Percentiles rank a stretch among this genome's conserved stretches.
Evolutionary conservation across 2,113 vertebrate genomes (phyloP).

Genomic region (Pimephales promelas): DNA sequence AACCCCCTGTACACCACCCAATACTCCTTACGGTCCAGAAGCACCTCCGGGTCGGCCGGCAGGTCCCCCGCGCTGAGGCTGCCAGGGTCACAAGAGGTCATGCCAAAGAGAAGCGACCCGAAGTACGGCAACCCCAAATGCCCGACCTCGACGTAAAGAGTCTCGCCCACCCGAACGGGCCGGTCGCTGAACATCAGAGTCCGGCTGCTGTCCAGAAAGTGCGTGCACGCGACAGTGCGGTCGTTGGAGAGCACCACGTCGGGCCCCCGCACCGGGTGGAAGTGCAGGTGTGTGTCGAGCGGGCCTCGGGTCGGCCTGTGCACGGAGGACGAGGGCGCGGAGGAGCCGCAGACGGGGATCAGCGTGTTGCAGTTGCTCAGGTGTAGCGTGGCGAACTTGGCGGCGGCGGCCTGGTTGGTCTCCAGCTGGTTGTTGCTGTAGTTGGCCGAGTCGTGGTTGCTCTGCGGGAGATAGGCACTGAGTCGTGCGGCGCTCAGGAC

Average conservation of each 20-base stretch:
- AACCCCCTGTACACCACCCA: conserved; percentile 94
- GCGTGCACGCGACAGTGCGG: conserved; percentile 87
- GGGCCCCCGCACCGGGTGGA: conserved; percentile 88
- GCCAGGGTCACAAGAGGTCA: conserved; percentile 95
- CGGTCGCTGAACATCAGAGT: conserved; percentile 94
- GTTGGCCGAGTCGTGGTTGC: conserved; percentile 96
- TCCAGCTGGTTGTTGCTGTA: conserved; percentile 98
- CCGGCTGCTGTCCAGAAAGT: conserved; percentile 90
- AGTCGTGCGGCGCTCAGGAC: conserved; percentile 88
- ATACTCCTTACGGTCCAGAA: conserved; percentile 97
- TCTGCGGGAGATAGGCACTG: conserved; percentile 91
- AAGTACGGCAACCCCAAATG: conserved; percentile 90
- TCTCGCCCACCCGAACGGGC: conserved; percentile 88
- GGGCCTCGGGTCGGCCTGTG: conserved; percentile 67
- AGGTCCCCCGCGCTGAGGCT: conserved; percentile 88
- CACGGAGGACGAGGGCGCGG: conserved; percentile 41
- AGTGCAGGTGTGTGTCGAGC: conserved; percentile 90
- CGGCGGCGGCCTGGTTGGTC: conserved; percentile 90
- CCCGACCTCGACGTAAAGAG: conserved; percentile 90
- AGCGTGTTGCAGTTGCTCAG: conserved; percentile 82
- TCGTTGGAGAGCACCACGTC: conserved; percentile 92
- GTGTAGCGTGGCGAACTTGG: conserved; percentile 91
- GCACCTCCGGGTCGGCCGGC: conserved; percentile 89
- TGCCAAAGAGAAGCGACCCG: conserved; percentile 88
- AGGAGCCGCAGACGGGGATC: conserved; percentile 78